These are phyloP conservation scores for Acleris holmiana DNA, from an alignment of 2,888 invertebrate species.

Conservation along the genomic window DNA sequence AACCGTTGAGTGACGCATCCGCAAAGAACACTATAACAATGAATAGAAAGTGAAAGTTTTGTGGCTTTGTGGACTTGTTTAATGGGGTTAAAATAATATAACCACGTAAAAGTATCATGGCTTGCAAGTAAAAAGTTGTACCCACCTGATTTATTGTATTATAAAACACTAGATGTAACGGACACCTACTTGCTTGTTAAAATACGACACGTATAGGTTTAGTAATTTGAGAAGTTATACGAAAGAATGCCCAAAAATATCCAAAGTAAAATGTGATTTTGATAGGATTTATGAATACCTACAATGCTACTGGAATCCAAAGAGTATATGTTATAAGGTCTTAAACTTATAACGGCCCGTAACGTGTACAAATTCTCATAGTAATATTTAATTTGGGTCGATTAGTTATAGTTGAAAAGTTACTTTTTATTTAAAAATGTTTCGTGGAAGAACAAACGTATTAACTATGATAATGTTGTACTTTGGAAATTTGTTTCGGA, in stretches of 20 bases:
- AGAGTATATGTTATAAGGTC: slow-evolving; percentile 21
- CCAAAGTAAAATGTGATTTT: slow-evolving; percentile 21
- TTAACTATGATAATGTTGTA: no score
- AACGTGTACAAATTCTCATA: slow-evolving; percentile 26
- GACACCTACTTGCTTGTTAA: no score
- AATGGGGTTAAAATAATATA: no score
- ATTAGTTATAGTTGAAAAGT: not conserved
- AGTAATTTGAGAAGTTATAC: not conserved
- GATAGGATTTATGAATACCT: slow-evolving; percentile 16
- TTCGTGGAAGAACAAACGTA: not conserved
- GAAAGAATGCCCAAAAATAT: slow-evolving; percentile 17
- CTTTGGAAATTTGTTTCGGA: no score
- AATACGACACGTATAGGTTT: not conserved
- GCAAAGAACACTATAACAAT: not conserved
- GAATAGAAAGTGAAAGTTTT: no score
- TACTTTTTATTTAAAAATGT: not conserved
- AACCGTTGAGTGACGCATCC: slow-evolving; percentile 18
- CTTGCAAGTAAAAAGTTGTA: no score
- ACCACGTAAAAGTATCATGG: no score
- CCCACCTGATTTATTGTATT: no score
- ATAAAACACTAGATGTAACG: no score
- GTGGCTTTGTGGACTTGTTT: no score
- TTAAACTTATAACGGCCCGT: slow-evolving; percentile 2
- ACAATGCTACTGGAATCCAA: slow-evolving; percentile 31
- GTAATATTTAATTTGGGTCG: slow-evolving; percentile 9